phyloP scores from a whole-genome alignment of 2,113 vertebrate genomes.

The Heteronetta atricapilla region DNA sequence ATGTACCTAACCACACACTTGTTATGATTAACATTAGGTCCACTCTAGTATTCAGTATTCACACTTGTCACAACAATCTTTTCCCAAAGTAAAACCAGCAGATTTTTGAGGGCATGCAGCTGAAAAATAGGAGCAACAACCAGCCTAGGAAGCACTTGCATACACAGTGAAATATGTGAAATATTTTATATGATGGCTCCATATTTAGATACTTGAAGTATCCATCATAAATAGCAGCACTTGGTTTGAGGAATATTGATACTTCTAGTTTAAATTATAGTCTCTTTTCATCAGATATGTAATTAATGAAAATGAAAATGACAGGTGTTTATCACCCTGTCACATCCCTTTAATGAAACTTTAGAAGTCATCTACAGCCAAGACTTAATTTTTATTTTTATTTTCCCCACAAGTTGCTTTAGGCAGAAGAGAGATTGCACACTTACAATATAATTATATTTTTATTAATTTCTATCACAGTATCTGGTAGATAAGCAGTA shows the following conservation, averaged over 20 bases:
- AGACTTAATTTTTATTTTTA: not conserved
- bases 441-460: not conserved
- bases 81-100: not conserved
- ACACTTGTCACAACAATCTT: not conserved
- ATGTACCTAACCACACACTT: not conserved
- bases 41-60: not conserved
- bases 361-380: not conserved
- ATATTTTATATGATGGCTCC: not conserved
- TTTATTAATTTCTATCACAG: not conserved
- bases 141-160: not conserved
- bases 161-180: not conserved
- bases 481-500: not conserved
- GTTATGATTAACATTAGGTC: not conserved
- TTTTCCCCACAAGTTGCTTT: not conserved
- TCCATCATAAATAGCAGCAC: not conserved
- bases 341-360: not conserved
- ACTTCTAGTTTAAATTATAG: not conserved
- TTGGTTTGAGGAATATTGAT: not conserved
- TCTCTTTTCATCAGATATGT: not conserved
- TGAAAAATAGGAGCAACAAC: not conserved
- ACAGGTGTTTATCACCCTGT: not conserved
- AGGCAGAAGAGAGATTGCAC: not conserved
- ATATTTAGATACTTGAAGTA: not conserved
- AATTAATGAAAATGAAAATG: not conserved
- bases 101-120: not conserved